A percentile compares a stretch with the other conserved stretches of the same genome.
These are phyloP conservation scores for Himalopsyche anomala DNA, from an alignment of 2,888 invertebrate genomes.

Conservation along the genomic window DNA sequence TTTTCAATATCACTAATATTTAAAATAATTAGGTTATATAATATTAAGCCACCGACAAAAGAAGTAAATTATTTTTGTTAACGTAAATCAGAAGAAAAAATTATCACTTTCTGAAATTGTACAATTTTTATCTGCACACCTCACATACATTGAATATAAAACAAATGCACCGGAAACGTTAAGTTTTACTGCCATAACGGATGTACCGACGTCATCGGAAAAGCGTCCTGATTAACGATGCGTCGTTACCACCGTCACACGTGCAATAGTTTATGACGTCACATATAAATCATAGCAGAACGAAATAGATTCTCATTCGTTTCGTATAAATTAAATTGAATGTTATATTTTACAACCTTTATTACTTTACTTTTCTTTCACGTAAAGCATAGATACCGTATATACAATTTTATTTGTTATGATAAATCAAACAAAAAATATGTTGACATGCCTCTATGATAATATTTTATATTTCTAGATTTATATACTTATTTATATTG, in stretches of 20 bases:
- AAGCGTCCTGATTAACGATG: slow-evolving; percentile 47
- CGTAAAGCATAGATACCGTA: no score
- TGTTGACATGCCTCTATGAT: no score
- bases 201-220: slow-evolving; percentile 45
- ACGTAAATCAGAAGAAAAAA: no score
- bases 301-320: background rate
- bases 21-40: no score
- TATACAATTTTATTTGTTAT: no score
- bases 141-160: background rate
- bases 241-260: slow-evolving; percentile 43
- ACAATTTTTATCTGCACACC: background rate
- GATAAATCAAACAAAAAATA: no score
- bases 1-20: no score
- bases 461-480: no score
- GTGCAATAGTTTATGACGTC: slow-evolving; percentile 40
- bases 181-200: slow-evolving; percentile 26
- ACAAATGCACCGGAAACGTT: background rate
- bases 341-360: background rate
- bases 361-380: no score
- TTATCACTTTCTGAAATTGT: background rate
- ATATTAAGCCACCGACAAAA: no score
- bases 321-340: background rate
- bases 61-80: no score
- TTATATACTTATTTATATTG: no score
- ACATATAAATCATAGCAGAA: slow-evolving; percentile 50